Conservation (phyloP, 2,797 vertebrate species). For the Sciaenops ocellatus region DNA sequence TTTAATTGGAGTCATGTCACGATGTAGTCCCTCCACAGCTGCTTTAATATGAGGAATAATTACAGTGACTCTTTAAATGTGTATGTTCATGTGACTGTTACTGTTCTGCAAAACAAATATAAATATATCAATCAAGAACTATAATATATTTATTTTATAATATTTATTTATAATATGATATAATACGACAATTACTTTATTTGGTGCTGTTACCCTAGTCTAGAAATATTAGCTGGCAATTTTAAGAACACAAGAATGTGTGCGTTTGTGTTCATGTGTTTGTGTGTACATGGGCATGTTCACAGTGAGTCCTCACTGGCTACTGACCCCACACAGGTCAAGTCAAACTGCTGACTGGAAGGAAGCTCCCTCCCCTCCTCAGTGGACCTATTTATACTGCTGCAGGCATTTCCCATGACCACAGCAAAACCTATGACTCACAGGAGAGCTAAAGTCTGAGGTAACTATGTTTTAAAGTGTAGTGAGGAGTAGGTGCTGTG, state of each 20-base stretch:
- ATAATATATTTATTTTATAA: no score
- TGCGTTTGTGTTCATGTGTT: no score
- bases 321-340: slow-evolving; percentile 71
- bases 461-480: background rate
- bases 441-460: background rate
- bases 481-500: background rate
- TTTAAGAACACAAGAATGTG: no score
- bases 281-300: background rate
- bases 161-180: no score
- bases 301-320: slow-evolving; percentile 28
- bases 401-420: slow-evolving; percentile 63
- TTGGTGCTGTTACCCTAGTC: no score
- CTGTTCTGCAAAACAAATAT: no score
- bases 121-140: background rate
- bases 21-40: background rate
- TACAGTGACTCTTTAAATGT: background rate
- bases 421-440: slow-evolving; percentile 22
- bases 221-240: no score
- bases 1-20: background rate
- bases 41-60: background rate
- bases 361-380: slow-evolving; percentile 77
- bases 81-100: background rate
- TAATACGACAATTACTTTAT: no score
- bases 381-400: slow-evolving; percentile 59
- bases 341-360: slow-evolving; percentile 80